These are phyloP conservation scores for Callithrix jacchus DNA, from an alignment of 2,113 vertebrate genomes.

Conservation along the genomic window DNA sequence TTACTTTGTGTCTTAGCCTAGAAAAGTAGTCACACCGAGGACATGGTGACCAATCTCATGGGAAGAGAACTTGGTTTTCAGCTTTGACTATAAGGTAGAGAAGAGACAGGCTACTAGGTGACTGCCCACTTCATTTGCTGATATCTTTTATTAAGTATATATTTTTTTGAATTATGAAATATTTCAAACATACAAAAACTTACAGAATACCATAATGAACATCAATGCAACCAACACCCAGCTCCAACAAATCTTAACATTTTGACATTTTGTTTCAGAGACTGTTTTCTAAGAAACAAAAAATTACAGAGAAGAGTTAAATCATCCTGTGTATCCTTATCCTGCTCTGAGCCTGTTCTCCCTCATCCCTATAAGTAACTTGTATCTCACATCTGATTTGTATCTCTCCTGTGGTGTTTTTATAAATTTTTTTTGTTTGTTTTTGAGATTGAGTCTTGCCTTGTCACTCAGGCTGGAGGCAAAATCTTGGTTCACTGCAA, in stretches of 20 bases:
- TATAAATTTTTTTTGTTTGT: background rate
- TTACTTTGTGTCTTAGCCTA: background rate
- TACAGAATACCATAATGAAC: background rate
- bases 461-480: too few relatives aligned
- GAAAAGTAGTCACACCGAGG: background rate
- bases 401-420: background rate
- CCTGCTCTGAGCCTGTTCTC: background rate
- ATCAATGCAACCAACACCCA: background rate
- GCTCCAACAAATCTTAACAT: background rate
- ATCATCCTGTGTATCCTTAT: background rate
- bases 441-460: too few relatives aligned
- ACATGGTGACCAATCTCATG: background rate
- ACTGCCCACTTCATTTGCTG: background rate
- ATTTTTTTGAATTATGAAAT: background rate
- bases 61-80: background rate
- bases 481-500: too few relatives aligned
- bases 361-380: background rate
- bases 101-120: background rate
- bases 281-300: slow-evolving; percentile 25
- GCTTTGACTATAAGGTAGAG: background rate
- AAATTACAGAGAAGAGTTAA: background rate
- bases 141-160: background rate
- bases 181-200: background rate
- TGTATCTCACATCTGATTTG: background rate
- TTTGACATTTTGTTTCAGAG: background rate